Base-by-base conservation (phyloP, 1,140 invertebrate species). In the Drosophila sp. region DNA sequence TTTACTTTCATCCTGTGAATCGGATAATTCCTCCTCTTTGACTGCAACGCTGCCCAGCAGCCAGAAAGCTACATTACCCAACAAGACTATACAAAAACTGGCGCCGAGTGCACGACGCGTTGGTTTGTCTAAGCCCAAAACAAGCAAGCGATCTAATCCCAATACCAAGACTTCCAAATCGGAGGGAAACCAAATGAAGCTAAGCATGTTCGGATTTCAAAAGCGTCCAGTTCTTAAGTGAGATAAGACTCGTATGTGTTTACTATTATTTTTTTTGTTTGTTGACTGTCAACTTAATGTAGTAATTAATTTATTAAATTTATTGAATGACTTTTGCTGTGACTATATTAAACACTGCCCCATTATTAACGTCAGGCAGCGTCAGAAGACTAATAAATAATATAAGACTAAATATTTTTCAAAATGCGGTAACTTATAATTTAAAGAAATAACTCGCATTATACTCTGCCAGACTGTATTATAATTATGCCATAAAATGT, bases 201-300 rank as follows among this genome's bases (percentile, higher is more conserved):
- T 91, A 0, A 91, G 90, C 62, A 91, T 90, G 90, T 91, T 91
- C 71, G 90, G 90, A 5, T 91, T 91, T 59, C 80, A 91, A 46
- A 89, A 87, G 51, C 50, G 78, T 41, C 80, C 90, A 3, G 72
- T 71, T n/a, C 81, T 91, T 18, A 90, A 91, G 38, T 87, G 7
- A 16, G 6, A 32, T 13, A 45, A 1, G n/a, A 18, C 16, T 18
- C 9, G 0, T 7, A 34, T 34, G 8, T 36, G 7, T 45, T 25
- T 65, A 66, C 50, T 34, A n/a, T 40, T 50, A 32, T 29, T 38
- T 46, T 46, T 61, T 45, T 21, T 53, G n/a, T 51, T 59, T 11
- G 56, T 61, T 21, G 16, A 27, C 7, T 48, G 4, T 40, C 7
- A 34, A n/a, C 16, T 40, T 0, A 6, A 3, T 34, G n/a, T 32